A percentile compares a stretch with the other conserved stretches of the same genome.
Conservation (phyloP, 2,797 vertebrate genomes). For the Cirrhinus mrigala region DNA sequence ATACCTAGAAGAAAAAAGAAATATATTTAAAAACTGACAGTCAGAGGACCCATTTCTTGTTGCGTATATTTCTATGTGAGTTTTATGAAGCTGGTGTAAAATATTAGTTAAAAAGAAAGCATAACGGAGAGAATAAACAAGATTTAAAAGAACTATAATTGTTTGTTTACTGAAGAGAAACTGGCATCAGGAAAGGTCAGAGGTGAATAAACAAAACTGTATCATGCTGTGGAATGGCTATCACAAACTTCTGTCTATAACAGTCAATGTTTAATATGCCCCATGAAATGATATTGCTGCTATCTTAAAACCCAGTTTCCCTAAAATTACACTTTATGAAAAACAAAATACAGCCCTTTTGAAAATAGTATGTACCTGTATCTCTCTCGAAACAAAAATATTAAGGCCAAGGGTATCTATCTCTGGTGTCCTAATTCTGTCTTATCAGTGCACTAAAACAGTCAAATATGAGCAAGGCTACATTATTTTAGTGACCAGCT, state of each 20-base stretch:
- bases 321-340: not conserved
- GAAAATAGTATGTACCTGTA: not conserved
- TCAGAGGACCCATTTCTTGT: not conserved
- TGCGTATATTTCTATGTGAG: not conserved
- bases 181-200: not conserved
- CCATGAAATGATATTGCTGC: not conserved
- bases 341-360: not conserved
- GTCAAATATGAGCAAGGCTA: slow-evolving; percentile 15
- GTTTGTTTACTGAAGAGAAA: slow-evolving; percentile 2
- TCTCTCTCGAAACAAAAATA: not conserved
- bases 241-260: not conserved
- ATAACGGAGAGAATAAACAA: not conserved
- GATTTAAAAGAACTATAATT: not conserved
- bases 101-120: not conserved
- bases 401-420: not conserved
- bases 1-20: not conserved
- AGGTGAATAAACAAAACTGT: slow-evolving; percentile 7
- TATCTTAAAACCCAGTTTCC: not conserved
- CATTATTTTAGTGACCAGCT: not conserved
- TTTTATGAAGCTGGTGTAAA: not conserved
- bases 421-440: slow-evolving; percentile 15
- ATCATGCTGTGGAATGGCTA: not conserved
- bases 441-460: slow-evolving; percentile 27
- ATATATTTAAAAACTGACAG: not conserved
- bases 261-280: not conserved